A percentile compares a stretch with the other conserved stretches of the same genome.
Conservation (phyloP, 2,113 vertebrate species). For the Xyliphius kryptos region DNA sequence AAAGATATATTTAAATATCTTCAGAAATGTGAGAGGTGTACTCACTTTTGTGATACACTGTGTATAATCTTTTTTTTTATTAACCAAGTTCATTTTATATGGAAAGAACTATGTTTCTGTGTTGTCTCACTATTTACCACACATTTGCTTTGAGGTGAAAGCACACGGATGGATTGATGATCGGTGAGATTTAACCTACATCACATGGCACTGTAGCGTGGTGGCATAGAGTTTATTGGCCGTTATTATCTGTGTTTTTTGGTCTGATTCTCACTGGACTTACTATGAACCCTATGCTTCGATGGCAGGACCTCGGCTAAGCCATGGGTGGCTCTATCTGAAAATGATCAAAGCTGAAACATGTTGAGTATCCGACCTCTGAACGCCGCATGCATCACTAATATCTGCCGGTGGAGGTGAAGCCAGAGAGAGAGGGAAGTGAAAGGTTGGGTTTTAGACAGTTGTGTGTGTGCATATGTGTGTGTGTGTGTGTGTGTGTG, state of each 20-base stretch:
- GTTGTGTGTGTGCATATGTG: neutral
- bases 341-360: conserved; percentile 4
- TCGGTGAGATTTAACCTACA: conserved; percentile 15
- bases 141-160: conserved; percentile 1
- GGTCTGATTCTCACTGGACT: conserved; percentile 8
- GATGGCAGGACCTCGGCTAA: conserved; percentile 1
- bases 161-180: conserved; percentile 8
- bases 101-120: too few species aligned
- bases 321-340: conserved; percentile 11
- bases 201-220: conserved; percentile 16
- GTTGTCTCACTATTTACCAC: neutral
- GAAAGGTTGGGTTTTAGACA: too few species aligned
- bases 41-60: too few species aligned
- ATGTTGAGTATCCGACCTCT: conserved; percentile 13
- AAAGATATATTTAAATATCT: too few species aligned
- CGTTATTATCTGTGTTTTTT: conserved; percentile 23
- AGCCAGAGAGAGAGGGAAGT: too few species aligned
- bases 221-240: conserved; percentile 25
- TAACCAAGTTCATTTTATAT: too few species aligned
- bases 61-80: too few species aligned
- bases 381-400: conserved; percentile 15
- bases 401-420: neutral
- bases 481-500: conserved; percentile 15
- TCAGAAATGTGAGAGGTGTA: too few species aligned
- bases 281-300: conserved; percentile 4